These are phyloP conservation scores for Ictalurus punctatus DNA, from an alignment of 2,113 vertebrate genomes.

Conservation along the genomic window DNA sequence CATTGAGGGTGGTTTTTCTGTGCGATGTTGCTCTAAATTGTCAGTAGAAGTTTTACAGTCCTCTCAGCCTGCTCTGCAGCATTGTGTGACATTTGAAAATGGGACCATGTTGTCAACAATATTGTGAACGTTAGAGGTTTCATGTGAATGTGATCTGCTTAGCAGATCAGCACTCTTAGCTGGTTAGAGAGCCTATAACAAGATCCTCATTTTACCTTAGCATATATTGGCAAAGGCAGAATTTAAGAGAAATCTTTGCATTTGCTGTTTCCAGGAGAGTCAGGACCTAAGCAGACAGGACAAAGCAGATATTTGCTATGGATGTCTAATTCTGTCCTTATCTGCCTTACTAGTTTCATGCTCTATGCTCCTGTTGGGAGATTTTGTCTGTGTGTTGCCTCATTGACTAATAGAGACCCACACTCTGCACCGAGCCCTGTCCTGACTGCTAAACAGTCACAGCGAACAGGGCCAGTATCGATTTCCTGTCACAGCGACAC, in stretches of 20 bases:
- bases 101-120: slow-evolving; percentile 10
- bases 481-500: slow-evolving; percentile 75
- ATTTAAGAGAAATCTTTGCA: not conserved
- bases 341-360: slow-evolving; percentile 66
- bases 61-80: not conserved
- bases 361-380: slow-evolving; percentile 62
- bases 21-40: slow-evolving; percentile 2
- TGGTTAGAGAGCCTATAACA: not conserved
- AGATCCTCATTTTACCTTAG: not conserved
- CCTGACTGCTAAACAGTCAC: slow-evolving; percentile 75
- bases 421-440: slow-evolving; percentile 69
- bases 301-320: not conserved
- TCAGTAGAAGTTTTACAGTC: not conserved
- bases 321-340: slow-evolving; percentile 60
- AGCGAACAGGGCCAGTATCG: slow-evolving; percentile 67
- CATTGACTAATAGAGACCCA: slow-evolving; percentile 78
- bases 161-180: not conserved
- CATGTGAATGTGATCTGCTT: slow-evolving; percentile 5
- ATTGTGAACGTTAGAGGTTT: slow-evolving; percentile 3
- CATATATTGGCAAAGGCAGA: not conserved
- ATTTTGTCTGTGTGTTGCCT: slow-evolving; percentile 69
- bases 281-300: not conserved
- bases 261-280: not conserved
- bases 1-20: not conserved
- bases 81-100: slow-evolving; percentile 22